Percentiles rank a stretch among this genome's conserved stretches.
phyloP scores from a whole-genome alignment of 2,797 vertebrate species.

The Sphaeramia orbicularis region DNA sequence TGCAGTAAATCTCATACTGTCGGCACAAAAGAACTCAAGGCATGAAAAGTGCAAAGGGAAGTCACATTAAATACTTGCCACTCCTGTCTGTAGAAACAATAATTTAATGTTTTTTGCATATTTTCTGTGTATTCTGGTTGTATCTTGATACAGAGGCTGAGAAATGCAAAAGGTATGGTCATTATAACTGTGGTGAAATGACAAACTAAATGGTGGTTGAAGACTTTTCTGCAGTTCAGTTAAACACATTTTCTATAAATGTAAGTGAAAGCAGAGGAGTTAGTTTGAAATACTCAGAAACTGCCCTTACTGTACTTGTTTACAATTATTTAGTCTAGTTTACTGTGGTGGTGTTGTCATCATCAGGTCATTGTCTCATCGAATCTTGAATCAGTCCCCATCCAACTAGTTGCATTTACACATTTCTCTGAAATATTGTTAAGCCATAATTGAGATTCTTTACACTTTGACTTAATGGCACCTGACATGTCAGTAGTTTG shows the following conservation, averaged over 20 bases:
- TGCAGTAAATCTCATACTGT: not conserved
- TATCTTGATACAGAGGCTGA: too few species aligned
- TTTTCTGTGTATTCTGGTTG: too few species aligned
- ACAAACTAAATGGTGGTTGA: too few species aligned
- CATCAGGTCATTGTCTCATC: not conserved
- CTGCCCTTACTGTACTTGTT: not conserved
- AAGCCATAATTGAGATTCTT: slow-evolving; percentile 59
- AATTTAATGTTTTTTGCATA: too few species aligned
- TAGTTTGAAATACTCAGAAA: not conserved
- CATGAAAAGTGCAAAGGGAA: not conserved
- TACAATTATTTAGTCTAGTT: not conserved
- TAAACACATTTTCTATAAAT: too few species aligned
- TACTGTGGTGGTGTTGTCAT: slow-evolving; percentile 23
- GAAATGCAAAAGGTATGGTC: too few species aligned
- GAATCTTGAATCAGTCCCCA: slow-evolving; percentile 13
- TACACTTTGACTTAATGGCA: slow-evolving; percentile 56
- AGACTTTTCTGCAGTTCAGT: too few species aligned
- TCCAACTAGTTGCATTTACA: slow-evolving; percentile 20
- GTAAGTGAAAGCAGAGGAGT: too few species aligned
- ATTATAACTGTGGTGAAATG: too few species aligned
- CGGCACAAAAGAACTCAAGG: not conserved
- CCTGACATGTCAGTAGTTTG: slow-evolving; percentile 48
- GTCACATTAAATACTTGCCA: too few species aligned
- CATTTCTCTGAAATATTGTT: slow-evolving; percentile 25
- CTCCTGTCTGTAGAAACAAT: too few species aligned